Evolutionary conservation across 1,140 invertebrate species (phyloP), one percentile per base, ranked within the genome.

Genomic region (Philopotamus ludificatus): DNA sequence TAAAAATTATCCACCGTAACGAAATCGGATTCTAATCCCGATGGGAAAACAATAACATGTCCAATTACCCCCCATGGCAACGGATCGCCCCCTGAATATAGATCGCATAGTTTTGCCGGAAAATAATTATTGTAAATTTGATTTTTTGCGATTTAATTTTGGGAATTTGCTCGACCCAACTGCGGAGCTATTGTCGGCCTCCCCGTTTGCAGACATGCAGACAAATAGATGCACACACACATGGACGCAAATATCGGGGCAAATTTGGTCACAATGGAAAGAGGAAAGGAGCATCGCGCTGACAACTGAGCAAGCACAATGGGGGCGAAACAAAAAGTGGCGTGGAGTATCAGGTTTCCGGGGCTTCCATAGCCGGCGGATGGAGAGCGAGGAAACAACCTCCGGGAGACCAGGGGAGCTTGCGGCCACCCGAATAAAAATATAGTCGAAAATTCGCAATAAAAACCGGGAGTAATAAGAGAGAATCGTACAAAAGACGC

Each of bases 301-400:
- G 49, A 51, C 21, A 51, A 51, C 21, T 18, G 49, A 51, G 23
- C 18, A 26, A 34, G 42, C 42, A 60, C 57, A 60, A 60, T 60
- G 42, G 57, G 57, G 55, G 39, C 57, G 28, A 9, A 15, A 34
- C 55, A 58, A 58, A 58, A 58, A 58, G 55, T 58, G 39, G 39
- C 57, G 42, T 28, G 25, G 7, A 22, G 57, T 45, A 34, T 60
- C 57, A 21, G 57, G 41, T 60, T 60, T 42, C 57, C 50, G 12
- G n/a, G 28, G 4, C 28, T 34, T 34, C 28, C 28, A 34, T 34
- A n/a, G n/a, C n/a, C 28, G 4, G 12, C 28, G 12, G 28, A 34
- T 4, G 28, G n/a, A n/a, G 28, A 34, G 28, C 28, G 28, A 34
- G 28, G n/a, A n/a, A n/a, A n/a, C n/a, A 34, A 12, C 28, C 28